Base-by-base conservation (phyloP, 1,140 invertebrate species). In the Physella acuta region DNA sequence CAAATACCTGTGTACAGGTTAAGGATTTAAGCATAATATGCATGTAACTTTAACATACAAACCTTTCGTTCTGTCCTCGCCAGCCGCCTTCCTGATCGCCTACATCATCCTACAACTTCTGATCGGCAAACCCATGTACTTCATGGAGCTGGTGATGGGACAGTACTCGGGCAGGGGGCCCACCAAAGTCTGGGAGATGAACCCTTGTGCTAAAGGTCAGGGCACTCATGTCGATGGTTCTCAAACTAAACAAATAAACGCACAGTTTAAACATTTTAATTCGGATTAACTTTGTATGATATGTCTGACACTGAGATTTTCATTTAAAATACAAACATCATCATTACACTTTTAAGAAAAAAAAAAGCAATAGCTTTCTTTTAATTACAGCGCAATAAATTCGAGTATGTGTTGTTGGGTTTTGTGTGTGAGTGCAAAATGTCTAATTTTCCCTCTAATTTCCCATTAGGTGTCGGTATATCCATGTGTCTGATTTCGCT, bases 401-500 rank as follows among this genome's bases (percentile, higher is more conserved):
- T 11, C 8, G 20, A 11, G 39, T 44, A 20, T 11, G 39, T 11
- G 8, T 11, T 44, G 20, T 44, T 44, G 39, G 8, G 39, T 11
- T 11, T 44, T 11, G 20, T 20, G 8, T 44, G 39, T 44, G 20
- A 44, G 20, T 44, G 39, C 39, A 44, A 8, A 44, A 11, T 44
- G 20, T 20, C 39, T 8, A 11, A 44, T 11, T 20, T 44, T 44
- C 39, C 39, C 20, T 44, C 37, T 31, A 59, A 3, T 36, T 86
- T 85, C 55, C 39, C n/a, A n/a, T n/a, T n/a, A 79, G 89, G 92
- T 34, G 84, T 94, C 31, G 92, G 92, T 44, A 91, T 92, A 69
- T 91, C 91, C 73, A 93, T 93, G 92, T 90, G 92, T 33, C 88
- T 93, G 51, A 90, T 94, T 20, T 93, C 92, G 49, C 88, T 90